Evolutionary conservation across 2,888 invertebrate genomes (phyloP).

Genomic region (Tricholauxania praeusta): DNA sequence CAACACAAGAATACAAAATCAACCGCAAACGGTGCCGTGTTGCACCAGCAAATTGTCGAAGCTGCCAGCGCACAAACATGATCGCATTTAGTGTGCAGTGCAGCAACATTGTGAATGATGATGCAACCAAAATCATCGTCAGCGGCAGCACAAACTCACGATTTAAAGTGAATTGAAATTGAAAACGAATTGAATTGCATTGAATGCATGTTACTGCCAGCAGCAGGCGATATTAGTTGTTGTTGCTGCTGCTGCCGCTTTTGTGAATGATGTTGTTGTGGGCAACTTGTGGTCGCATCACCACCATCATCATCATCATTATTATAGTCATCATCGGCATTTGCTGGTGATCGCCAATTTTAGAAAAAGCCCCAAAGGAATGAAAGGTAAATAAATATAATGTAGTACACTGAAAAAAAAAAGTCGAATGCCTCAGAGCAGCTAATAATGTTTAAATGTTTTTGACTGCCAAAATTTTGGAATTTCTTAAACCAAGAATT

Average conservation of each 20-base stretch:
- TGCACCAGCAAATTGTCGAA: constrained; percentile 18
- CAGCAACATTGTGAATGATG: constrained; percentile 8
- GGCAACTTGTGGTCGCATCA: constrained; percentile 2
- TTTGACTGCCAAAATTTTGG: too few relatives aligned
- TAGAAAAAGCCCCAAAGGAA: too few relatives aligned
- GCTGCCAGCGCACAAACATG: constrained; percentile 5
- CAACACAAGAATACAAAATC: background rate
- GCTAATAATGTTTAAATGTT: too few relatives aligned
- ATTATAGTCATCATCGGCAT: too few relatives aligned
- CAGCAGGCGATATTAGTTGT: background rate
- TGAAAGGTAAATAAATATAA: too few relatives aligned
- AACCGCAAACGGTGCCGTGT: constrained; percentile 12
- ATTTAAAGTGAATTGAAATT: constrained; percentile 41
- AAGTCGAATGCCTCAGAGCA: too few relatives aligned
- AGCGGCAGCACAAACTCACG: constrained; percentile 38
- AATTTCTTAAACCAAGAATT: too few relatives aligned
- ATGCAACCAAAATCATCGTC: constrained; percentile 4
- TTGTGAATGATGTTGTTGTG: constrained; percentile 17
- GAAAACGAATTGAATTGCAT: constrained; percentile 46
- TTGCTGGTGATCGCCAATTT: too few relatives aligned
- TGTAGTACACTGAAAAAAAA: too few relatives aligned
- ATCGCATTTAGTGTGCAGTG: constrained; percentile 19
- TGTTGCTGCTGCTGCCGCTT: background rate
- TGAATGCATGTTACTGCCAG: constrained; percentile 15
- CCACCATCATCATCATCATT: constrained; percentile 5